These are phyloP conservation scores for Andrena trimmerana DNA, from an alignment of 2,888 invertebrate species.

Conservation along the genomic window DNA sequence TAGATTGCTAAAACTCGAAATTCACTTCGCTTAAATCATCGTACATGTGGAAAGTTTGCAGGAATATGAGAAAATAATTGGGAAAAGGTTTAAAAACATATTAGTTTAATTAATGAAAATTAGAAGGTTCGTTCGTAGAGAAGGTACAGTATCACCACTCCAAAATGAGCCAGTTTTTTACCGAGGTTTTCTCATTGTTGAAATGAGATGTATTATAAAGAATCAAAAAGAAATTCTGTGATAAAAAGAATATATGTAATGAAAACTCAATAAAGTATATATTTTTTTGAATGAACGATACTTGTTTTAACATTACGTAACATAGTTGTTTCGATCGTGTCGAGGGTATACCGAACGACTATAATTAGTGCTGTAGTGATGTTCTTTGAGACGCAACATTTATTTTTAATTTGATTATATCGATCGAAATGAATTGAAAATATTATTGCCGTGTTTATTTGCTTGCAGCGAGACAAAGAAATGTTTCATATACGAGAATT, in stretches of 20 bases:
- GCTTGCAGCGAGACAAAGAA: not conserved
- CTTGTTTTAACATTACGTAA: conserved; percentile 16
- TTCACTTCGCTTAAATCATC: not conserved
- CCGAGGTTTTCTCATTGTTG: not conserved
- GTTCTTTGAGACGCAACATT: conserved; percentile 12
- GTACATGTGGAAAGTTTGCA: not conserved
- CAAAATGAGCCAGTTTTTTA: not conserved
- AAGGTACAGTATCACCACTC: not conserved
- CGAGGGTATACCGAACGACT: conserved; percentile 18
- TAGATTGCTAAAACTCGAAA: not conserved
- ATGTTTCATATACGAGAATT: conserved; percentile 5
- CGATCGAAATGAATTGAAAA: conserved; percentile 8
- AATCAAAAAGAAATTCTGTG: conserved; percentile 62
- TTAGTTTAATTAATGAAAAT: not conserved
- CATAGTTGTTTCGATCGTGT: conserved; percentile 6
- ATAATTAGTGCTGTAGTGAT: conserved; percentile 19
- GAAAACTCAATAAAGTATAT: conserved; percentile 77
- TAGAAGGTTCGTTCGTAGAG: too few species aligned
- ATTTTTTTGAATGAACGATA: conserved; percentile 58
- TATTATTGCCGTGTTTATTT: not conserved
- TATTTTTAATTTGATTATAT: conserved; percentile 11
- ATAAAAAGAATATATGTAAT: conserved; percentile 68
- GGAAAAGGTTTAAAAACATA: not conserved
- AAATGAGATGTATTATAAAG: conserved; percentile 7
- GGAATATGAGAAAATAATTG: not conserved